phyloP scores from a whole-genome alignment of 2,888 invertebrate genomes.

The Myopa testacea region DNA sequence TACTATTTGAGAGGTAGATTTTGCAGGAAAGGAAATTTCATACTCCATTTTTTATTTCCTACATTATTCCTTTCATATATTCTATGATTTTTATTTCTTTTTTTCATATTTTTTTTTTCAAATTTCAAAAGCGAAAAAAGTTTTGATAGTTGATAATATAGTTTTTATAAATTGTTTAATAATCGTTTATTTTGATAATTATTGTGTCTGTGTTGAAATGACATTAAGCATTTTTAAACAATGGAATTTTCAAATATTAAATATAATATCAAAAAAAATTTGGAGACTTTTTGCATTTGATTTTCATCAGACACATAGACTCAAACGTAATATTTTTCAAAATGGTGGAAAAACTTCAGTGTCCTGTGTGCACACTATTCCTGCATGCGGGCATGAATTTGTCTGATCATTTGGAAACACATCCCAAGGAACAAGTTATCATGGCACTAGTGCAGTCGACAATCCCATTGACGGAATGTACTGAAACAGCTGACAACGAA shows the following conservation, averaged over 20 bases:
- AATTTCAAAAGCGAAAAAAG: too few relatives aligned
- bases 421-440: conserved; percentile 90
- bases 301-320: neutral
- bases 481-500: conserved; percentile 49
- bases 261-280: conserved; percentile 4
- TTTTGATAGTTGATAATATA: too few relatives aligned
- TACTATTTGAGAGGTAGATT: too few relatives aligned
- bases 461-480: conserved; percentile 50
- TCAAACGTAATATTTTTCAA: conserved; percentile 44
- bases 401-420: conserved; percentile 84
- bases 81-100: too few relatives aligned
- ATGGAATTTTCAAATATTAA: too few relatives aligned
- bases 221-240: conserved; percentile 12
- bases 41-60: too few relatives aligned
- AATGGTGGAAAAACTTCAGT: conserved; percentile 71
- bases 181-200: neutral
- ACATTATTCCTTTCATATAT: too few relatives aligned
- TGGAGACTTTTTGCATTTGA: neutral
- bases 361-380: conserved; percentile 88
- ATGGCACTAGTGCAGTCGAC: conserved; percentile 75
- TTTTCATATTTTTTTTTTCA: too few relatives aligned
- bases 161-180: too few relatives aligned
- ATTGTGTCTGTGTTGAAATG: conserved; percentile 40
- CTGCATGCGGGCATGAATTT: conserved; percentile 85
- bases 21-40: too few relatives aligned